Conservation (phyloP, 2,888 invertebrate species). For the Tachina lurida region DNA sequence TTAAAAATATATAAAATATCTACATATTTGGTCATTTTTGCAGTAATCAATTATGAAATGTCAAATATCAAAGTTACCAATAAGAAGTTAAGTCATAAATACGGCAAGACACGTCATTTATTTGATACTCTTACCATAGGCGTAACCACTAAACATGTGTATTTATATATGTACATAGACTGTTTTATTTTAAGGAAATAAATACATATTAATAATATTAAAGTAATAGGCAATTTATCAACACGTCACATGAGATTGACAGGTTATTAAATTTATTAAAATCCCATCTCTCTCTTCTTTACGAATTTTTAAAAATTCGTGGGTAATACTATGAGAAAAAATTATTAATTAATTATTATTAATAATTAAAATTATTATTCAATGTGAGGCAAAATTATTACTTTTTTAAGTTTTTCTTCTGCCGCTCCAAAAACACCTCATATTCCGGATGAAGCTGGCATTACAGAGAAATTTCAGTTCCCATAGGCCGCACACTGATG, state of each 20-base stretch:
- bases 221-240: conserved; percentile 4
- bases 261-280: neutral
- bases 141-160: neutral
- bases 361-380: too few species aligned
- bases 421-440: too few species aligned
- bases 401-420: too few species aligned
- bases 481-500: too few species aligned
- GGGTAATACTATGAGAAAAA: too few species aligned
- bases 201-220: neutral
- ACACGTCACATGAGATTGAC: neutral
- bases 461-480: too few species aligned
- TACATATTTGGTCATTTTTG: neutral
- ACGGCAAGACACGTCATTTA: neutral
- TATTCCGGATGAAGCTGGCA: too few species aligned
- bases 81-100: neutral
- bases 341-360: too few species aligned
- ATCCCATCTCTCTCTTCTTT: neutral
- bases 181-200: neutral
- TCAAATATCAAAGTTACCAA: neutral
- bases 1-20: conserved; percentile 4
- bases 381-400: too few species aligned
- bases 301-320: too few species aligned
- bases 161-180: neutral
- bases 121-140: neutral
- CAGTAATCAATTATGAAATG: neutral